Percentiles rank a stretch among this genome's conserved stretches.
Conservation (phyloP, 2,888 invertebrate genomes). For the Apocheima hispidaria region DNA sequence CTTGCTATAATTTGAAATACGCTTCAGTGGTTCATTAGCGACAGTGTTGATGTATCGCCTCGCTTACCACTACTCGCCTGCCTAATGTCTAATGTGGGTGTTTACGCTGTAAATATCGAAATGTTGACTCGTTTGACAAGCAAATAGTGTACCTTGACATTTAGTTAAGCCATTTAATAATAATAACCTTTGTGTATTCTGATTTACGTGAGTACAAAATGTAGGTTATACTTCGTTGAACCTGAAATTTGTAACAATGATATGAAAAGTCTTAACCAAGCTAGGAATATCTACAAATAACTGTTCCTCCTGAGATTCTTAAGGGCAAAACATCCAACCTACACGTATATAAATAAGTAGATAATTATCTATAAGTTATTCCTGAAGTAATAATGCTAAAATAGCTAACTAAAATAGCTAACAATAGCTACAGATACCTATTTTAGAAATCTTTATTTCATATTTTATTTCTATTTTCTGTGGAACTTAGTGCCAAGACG, state of each 20-base stretch:
- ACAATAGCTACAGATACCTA: no score
- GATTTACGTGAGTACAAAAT: slow-evolving; percentile 3
- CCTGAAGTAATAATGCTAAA: no score
- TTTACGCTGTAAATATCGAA: slow-evolving; percentile 30
- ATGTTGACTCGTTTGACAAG: slow-evolving; percentile 47
- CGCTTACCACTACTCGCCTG: slow-evolving; percentile 41
- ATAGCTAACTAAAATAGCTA: no score
- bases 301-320: slow-evolving; percentile 2
- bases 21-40: slow-evolving; percentile 56
- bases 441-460: no score
- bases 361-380: no score
- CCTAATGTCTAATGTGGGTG: slow-evolving; percentile 31
- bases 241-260: not conserved
- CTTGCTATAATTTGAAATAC: slow-evolving; percentile 67
- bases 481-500: no score
- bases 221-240: not conserved
- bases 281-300: slow-evolving; percentile 5
- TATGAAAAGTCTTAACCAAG: not conserved
- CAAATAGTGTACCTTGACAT: slow-evolving; percentile 45
- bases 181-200: slow-evolving; percentile 34
- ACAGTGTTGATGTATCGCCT: slow-evolving; percentile 56
- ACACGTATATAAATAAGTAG: no score
- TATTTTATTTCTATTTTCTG: no score
- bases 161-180: slow-evolving; percentile 34
- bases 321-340: not conserved